These are phyloP conservation scores for Metacarcinus magister DNA, from an alignment of 2,888 invertebrate genomes.

Conservation along the genomic window DNA sequence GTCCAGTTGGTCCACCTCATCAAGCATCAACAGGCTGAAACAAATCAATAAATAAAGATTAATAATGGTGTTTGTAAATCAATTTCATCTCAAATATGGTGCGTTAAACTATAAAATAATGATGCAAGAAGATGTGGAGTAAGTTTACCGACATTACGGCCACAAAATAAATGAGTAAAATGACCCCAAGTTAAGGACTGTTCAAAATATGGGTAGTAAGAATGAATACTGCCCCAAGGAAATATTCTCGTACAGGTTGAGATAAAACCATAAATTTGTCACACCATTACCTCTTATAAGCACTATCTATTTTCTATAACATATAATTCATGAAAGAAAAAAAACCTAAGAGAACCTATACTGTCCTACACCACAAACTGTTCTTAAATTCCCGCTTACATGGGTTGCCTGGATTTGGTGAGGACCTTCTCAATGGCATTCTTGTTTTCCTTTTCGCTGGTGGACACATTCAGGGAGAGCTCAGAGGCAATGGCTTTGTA, in stretches of 20 bases:
- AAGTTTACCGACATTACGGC: too few relatives aligned
- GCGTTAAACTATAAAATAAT: too few relatives aligned
- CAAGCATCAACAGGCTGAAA: constrained; percentile 91
- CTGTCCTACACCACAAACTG: not conserved
- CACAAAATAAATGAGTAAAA: not conserved
- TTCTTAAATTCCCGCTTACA: constrained; percentile 58
- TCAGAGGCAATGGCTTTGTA: constrained; percentile 92
- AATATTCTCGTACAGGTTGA: too few relatives aligned
- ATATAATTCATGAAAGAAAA: not conserved
- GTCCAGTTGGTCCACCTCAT: constrained; percentile 96
- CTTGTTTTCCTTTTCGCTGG: constrained; percentile 89
- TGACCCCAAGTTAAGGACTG: too few relatives aligned
- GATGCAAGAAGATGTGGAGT: too few relatives aligned
- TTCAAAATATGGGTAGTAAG: too few relatives aligned
- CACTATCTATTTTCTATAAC: too few relatives aligned
- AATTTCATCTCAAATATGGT: too few relatives aligned
- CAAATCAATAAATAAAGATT: not conserved
- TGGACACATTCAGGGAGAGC: constrained; percentile 85
- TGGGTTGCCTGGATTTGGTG: constrained; percentile 84
- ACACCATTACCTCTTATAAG: too few relatives aligned
- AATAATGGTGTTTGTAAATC: too few relatives aligned
- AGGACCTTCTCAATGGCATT: constrained; percentile 90
- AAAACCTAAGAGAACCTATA: not conserved
- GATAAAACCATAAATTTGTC: too few relatives aligned
- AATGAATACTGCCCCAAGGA: too few relatives aligned